These are phyloP conservation scores for Eupeodes luniger DNA, from an alignment of 2,888 invertebrate species.

Conservation along the genomic window DNA sequence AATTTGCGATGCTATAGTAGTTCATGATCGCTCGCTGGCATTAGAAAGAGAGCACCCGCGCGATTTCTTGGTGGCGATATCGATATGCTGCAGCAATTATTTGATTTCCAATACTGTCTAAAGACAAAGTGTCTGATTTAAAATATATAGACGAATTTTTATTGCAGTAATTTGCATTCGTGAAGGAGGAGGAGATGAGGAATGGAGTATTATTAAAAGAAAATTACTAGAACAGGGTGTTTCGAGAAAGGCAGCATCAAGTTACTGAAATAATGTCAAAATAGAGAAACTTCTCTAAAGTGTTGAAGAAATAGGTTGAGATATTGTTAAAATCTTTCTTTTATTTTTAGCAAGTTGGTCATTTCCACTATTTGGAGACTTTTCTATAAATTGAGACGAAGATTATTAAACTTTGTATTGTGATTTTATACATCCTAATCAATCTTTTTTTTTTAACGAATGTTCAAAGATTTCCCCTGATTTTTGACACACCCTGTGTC, in stretches of 20 bases:
- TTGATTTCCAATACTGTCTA: constrained; percentile 20
- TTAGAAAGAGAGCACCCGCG: constrained; percentile 60
- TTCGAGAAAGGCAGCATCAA: neutral
- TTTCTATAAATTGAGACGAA: too few relatives aligned
- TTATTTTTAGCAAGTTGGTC: too few relatives aligned
- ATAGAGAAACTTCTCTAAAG: neutral
- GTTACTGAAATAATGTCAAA: neutral
- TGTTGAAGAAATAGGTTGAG: too few relatives aligned
- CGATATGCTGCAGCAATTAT: constrained; percentile 30
- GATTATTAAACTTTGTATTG: too few relatives aligned
- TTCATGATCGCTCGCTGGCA: constrained; percentile 68
- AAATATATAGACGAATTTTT: constrained; percentile 54
- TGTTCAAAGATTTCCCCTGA: too few relatives aligned
- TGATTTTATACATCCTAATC: too few relatives aligned
- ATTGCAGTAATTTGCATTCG: constrained; percentile 63
- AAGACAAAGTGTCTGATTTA: constrained; percentile 47
- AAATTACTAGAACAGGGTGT: neutral
- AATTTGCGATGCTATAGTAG: constrained; percentile 40
- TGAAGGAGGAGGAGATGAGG: neutral
- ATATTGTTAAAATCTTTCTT: too few relatives aligned
- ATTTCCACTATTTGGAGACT: too few relatives aligned
- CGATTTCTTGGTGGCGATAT: neutral
- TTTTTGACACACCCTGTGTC: neutral
- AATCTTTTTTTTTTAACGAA: too few relatives aligned
- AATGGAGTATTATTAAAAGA: neutral